phyloP scores from a whole-genome alignment of 2,888 invertebrate genomes.

The Amphipoea lucens region DNA sequence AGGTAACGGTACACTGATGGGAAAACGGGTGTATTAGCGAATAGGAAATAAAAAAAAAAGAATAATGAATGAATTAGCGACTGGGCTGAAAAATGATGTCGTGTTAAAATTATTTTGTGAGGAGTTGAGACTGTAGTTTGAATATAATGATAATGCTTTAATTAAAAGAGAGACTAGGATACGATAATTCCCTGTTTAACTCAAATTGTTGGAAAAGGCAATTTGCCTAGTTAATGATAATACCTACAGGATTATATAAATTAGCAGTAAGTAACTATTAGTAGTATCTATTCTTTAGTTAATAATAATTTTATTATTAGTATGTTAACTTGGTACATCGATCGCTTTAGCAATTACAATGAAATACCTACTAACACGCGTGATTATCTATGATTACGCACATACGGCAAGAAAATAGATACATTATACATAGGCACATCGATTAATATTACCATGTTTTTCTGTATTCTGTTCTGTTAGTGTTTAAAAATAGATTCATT shows the following conservation, averaged over 20 bases:
- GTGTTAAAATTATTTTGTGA: neutral
- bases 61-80: neutral
- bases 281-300: neutral
- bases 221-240: neutral
- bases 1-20: constrained; percentile 47
- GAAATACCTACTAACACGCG: constrained; percentile 1
- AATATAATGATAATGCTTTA: neutral
- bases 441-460: neutral
- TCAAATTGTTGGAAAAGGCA: neutral
- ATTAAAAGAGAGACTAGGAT: neutral
- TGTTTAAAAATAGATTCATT: neutral
- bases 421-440: neutral
- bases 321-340: constrained; percentile 7
- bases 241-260: neutral
- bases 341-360: constrained; percentile 19
- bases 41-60: neutral
- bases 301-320: neutral
- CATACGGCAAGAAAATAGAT: neutral
- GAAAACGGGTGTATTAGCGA: constrained; percentile 49
- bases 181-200: neutral
- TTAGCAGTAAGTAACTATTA: neutral
- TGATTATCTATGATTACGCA: constrained; percentile 21
- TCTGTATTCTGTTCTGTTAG: constrained; percentile 9
- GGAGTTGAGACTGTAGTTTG: neutral
- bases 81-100: neutral